Percentiles rank a stretch among this genome's conserved stretches.
phyloP scores from a whole-genome alignment of 30 jellyfish, hydroid and myxozoan species.

The Turritopsis dohrnii region DNA sequence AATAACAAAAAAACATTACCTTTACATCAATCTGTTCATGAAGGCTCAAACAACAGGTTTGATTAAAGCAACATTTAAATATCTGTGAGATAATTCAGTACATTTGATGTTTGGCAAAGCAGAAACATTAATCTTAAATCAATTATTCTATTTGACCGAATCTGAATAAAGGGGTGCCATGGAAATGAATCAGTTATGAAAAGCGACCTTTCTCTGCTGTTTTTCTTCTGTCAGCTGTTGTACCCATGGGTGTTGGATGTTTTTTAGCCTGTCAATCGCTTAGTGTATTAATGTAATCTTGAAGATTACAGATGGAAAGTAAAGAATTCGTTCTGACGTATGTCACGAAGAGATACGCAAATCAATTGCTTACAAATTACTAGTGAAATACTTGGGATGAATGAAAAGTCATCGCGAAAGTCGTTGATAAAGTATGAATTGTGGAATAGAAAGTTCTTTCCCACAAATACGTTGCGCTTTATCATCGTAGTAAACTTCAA shows the following conservation, averaged over 20 bases:
- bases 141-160: too few relatives aligned
- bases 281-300: not conserved
- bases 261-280: not conserved
- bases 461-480: constrained; percentile 63
- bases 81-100: too few relatives aligned
- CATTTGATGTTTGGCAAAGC: too few relatives aligned
- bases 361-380: constrained; percentile 48
- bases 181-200: not conserved
- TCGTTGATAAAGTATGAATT: constrained; percentile 25
- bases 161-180: too few relatives aligned
- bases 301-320: not conserved
- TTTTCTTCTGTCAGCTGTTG: not conserved
- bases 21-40: too few relatives aligned
- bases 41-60: too few relatives aligned
- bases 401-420: constrained; percentile 45
- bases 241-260: not conserved
- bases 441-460: constrained; percentile 32
- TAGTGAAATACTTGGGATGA: constrained; percentile 51
- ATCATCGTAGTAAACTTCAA: constrained; percentile 63
- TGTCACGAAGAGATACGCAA: constrained; percentile 72
- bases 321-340: constrained; percentile 32
- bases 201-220: not conserved
- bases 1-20: too few relatives aligned
- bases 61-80: too few relatives aligned
- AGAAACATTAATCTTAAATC: too few relatives aligned